These are phyloP conservation scores for Lepidonotus clava DNA, from an alignment of 2,888 invertebrate genomes.

Conservation along the genomic window DNA sequence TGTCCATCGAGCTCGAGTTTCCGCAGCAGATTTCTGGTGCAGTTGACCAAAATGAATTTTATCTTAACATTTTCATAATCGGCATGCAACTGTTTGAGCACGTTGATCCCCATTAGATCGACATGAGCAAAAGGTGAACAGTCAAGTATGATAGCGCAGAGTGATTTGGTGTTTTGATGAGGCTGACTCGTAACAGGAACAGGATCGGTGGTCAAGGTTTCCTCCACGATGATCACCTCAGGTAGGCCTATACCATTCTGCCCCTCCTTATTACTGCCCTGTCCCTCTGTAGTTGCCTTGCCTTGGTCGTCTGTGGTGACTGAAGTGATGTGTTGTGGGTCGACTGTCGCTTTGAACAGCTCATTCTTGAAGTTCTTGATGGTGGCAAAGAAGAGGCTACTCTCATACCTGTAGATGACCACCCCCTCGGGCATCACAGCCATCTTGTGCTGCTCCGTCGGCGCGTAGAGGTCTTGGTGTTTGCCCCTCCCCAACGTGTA, in stretches of 20 bases:
- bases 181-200: not conserved
- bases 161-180: not conserved
- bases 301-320: not conserved
- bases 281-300: not conserved
- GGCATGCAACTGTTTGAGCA: constrained; percentile 67
- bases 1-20: not conserved
- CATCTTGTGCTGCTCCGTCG: not conserved
- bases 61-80: constrained; percentile 67
- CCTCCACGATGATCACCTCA: not conserved
- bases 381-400: constrained; percentile 77
- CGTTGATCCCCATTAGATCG: constrained; percentile 72
- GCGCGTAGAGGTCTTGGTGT: constrained; percentile 13
- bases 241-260: not conserved
- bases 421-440: constrained; percentile 65
- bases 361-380: constrained; percentile 76
- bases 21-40: constrained; percentile 60
- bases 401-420: constrained; percentile 76
- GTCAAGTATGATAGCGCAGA: constrained; percentile 69
- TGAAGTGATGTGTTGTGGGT: constrained; percentile 64
- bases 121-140: constrained; percentile 73
- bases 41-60: constrained; percentile 67
- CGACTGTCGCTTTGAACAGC: constrained; percentile 74
- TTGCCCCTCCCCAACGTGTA: constrained; percentile 71
- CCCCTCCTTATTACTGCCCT: not conserved
- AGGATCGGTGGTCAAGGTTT: not conserved